Percentiles rank a stretch among this genome's conserved stretches.
Evolutionary conservation across 2,797 vertebrate genomes (phyloP).

Genomic region (Falco rusticolus): DNA sequence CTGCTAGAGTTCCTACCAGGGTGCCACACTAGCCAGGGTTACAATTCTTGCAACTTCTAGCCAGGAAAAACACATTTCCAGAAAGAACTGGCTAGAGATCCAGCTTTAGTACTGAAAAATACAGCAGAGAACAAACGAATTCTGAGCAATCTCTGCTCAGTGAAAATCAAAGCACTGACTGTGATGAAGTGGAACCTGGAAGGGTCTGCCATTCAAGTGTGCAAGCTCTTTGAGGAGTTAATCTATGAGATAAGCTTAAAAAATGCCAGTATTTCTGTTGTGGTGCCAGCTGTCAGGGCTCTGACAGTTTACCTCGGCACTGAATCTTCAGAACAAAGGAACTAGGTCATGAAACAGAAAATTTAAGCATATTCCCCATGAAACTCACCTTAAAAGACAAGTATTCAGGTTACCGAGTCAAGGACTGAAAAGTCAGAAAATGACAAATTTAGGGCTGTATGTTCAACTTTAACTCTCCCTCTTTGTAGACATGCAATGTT

Average conservation of each 20-base stretch:
- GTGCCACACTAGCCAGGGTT: not conserved
- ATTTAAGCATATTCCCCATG: conserved; percentile 17
- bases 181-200: conserved; percentile 37
- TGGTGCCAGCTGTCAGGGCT: conserved; percentile 54
- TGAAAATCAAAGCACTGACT: not conserved
- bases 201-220: conserved; percentile 39
- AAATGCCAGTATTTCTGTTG: conserved; percentile 19
- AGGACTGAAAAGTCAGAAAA: conserved; percentile 10
- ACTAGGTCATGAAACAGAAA: conserved; percentile 57
- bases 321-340: conserved; percentile 60
- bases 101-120: not conserved
- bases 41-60: not conserved
- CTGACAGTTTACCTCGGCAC: conserved; percentile 36
- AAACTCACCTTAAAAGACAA: conserved; percentile 33
- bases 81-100: not conserved
- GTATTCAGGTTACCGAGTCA: conserved; percentile 16
- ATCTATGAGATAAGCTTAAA: conserved; percentile 53
- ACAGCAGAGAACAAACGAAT: not conserved
- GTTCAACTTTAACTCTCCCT: not conserved
- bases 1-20: not conserved
- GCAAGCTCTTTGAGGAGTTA: conserved; percentile 54
- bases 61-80: not conserved
- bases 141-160: not conserved
- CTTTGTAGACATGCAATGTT: not conserved
- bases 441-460: not conserved